These are phyloP conservation scores for Acanthisitta chloris DNA, from an alignment of 2,113 vertebrate genomes.

Conservation along the genomic window DNA sequence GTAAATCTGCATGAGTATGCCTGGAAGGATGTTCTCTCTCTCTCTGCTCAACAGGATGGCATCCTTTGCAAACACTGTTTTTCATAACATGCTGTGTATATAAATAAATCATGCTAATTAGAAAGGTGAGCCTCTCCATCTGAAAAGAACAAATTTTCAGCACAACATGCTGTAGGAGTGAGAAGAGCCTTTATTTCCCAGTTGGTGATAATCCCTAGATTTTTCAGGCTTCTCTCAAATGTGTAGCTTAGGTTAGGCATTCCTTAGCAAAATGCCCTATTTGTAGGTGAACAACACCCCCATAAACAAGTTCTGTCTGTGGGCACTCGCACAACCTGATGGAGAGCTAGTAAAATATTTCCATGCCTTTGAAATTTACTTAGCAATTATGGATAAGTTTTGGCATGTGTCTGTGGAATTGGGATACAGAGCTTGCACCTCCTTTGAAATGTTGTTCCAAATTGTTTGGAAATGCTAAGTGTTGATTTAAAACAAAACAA, in stretches of 20 bases:
- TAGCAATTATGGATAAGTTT: conserved; percentile 35
- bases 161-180: not conserved
- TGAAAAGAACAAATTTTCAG: not conserved
- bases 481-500: not conserved
- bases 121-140: not conserved
- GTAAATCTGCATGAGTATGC: conserved; percentile 25
- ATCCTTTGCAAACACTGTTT: conserved; percentile 36
- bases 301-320: not conserved
- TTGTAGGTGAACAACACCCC: not conserved
- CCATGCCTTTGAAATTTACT: conserved; percentile 48
- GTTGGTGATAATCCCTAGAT: not conserved
- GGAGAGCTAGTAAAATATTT: not conserved
- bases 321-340: not conserved
- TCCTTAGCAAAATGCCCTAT: not conserved
- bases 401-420: not conserved
- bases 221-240: not conserved
- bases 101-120: conserved; percentile 29
- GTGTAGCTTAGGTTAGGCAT: not conserved
- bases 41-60: conserved; percentile 1
- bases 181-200: not conserved
- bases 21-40: conserved; percentile 22
- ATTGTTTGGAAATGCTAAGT: not conserved
- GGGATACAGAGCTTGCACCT: not conserved
- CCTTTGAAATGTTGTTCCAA: conserved; percentile 2
- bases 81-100: not conserved